These are phyloP conservation scores for Proteles cristata DNA, from an alignment of 2,113 vertebrate genomes.

Conservation along the genomic window DNA sequence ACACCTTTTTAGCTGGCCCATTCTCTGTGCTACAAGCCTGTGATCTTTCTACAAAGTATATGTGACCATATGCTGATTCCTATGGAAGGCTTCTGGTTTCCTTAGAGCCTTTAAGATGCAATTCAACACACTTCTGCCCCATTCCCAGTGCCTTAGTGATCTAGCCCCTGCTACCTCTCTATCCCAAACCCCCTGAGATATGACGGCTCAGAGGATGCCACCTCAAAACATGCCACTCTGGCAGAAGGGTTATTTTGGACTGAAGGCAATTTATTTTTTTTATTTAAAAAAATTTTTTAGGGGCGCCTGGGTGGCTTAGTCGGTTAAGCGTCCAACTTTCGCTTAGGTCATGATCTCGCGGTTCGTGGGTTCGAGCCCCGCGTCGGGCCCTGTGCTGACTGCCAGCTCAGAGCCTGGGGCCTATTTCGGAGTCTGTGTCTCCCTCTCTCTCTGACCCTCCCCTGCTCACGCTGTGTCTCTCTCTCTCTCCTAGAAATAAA, in stretches of 20 bases:
- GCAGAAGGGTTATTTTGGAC: not conserved
- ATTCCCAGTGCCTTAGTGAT: not conserved
- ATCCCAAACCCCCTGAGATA: not conserved
- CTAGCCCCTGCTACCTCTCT: not conserved
- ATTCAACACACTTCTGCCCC: not conserved
- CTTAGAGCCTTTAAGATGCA: not conserved
- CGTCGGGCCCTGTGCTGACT: no score
- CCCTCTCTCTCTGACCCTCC: no score
- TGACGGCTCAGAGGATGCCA: not conserved
- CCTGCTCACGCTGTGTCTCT: no score
- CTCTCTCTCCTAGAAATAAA: no score
- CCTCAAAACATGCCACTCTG: not conserved
- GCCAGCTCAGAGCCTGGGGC: no score
- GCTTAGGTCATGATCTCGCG: no score
- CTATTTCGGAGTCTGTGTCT: no score
- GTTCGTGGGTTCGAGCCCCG: no score
- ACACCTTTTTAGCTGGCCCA: not conserved
- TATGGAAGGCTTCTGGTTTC: not conserved
- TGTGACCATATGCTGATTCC: not conserved
- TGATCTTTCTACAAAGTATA: not conserved
- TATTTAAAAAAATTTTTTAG: no score
- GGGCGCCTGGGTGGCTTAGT: no score
- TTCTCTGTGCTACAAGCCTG: not conserved
- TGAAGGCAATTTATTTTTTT: not conserved
- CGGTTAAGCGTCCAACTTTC: no score